These are phyloP conservation scores for Neopelma chrysocephalum DNA, from an alignment of 2,797 vertebrate genomes.

Conservation along the genomic window DNA sequence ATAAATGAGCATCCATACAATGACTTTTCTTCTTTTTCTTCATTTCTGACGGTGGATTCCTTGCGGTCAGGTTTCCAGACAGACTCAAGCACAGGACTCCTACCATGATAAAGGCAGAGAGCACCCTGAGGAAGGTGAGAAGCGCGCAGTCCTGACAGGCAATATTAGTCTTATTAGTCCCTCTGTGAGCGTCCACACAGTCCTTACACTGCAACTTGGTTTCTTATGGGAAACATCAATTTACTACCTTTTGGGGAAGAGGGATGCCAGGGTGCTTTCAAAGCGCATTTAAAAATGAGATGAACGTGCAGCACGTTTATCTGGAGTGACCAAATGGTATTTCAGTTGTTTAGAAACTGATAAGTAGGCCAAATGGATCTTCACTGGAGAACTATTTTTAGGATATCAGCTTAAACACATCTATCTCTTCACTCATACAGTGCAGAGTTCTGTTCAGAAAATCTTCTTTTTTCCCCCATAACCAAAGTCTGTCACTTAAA, in stretches of 20 bases:
- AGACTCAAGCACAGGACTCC: slow-evolving; percentile 89
- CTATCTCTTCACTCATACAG: not conserved
- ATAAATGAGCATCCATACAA: not conserved
- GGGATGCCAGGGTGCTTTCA: not conserved
- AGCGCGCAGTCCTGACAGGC: not conserved
- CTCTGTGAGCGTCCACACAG: fast-evolving
- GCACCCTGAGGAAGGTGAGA: slow-evolving; percentile 93
- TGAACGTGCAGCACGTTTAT: not conserved
- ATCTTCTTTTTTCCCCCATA: not conserved
- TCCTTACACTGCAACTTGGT: not conserved
- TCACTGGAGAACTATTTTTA: slow-evolving; percentile 48
- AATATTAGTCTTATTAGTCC: not conserved
- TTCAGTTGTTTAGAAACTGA: slow-evolving; percentile 47
- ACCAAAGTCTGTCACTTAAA: not conserved
- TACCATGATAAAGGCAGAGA: slow-evolving; percentile 98
- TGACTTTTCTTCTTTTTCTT: slow-evolving; percentile 30
- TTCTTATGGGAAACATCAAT: not conserved
- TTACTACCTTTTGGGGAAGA: not conserved
- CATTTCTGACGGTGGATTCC: slow-evolving; percentile 47
- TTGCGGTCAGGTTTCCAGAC: slow-evolving; percentile 87
- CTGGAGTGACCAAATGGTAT: slow-evolving; percentile 29
- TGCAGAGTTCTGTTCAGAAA: not conserved
- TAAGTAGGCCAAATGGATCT: slow-evolving; percentile 54
- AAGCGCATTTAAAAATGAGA: not conserved
- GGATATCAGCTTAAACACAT: slow-evolving; percentile 17